Evolutionary conservation across 2,113 vertebrate species (phyloP), one percentile per base, ranked within the genome.

Genomic region (Tragulus kanchil): DNA sequence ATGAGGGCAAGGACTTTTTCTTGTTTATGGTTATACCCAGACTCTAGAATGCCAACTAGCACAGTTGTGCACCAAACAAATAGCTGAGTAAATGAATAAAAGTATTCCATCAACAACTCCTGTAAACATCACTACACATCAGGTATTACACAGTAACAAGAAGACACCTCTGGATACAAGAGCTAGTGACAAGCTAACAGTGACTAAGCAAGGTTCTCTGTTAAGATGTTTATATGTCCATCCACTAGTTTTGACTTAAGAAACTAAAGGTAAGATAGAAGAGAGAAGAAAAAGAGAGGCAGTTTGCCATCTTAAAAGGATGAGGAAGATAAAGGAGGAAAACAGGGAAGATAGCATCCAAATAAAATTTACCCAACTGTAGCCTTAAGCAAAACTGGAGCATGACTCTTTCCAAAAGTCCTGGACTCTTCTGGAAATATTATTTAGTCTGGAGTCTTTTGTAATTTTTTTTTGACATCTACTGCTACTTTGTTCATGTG

Each of bases 281-380:
- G 8, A 71, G 9, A 65, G 26, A 88, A 84, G 85, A 93, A 85
- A 62, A 79, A 19, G 26, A 95, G 25, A 21, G 14, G 19, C 4
- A 36, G 59, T 50, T 77, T 90, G 19, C 28, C 52, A 54, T n/a
- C 23, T 81, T 88, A 56, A 10, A 93, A 83, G n/a, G 31, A 61
- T 16, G 26, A 92, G 13, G 10, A 89, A 58, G 59, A 54, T 45
- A 13, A 36, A 84, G 56, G 5, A 23, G 8, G 52, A 42, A 59
- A 48, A 78, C 4, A 1, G 6, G 16, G 2, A 59, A 56, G 3
- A 28, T 78, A 50, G 86, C 1, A 1, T 28, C 69, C 69, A 90
- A 87, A 95, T 93, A 91, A 89, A 93, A 59, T 14, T 36, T 67
- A 42, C 31, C 42, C 85, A 94, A 45, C 42, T 75, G 83, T 45